phyloP scores from a whole-genome alignment of 1,140 invertebrate species.

The Tetramorium simillimum region DNA sequence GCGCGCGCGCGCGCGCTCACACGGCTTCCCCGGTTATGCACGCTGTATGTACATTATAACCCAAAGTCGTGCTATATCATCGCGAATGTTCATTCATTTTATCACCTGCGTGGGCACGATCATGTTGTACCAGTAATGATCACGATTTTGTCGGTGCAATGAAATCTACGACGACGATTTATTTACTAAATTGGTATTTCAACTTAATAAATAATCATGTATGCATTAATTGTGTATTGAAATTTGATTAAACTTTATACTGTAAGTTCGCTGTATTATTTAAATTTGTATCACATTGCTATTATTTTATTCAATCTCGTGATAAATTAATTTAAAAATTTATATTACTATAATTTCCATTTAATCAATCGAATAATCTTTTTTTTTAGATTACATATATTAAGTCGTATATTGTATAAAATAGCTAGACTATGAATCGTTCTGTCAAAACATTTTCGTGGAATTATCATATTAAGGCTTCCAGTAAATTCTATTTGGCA shows the following conservation, averaged over 20 bases:
- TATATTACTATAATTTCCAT: not conserved
- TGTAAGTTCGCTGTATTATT: not conserved
- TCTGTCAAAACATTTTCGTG: not conserved
- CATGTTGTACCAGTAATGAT: slow-evolving; percentile 44
- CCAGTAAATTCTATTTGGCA: slow-evolving; percentile 11
- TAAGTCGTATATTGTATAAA: not conserved
- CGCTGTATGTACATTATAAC: not conserved
- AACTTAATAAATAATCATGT: not conserved
- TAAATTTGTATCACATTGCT: not conserved
- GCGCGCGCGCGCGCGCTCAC: no score
- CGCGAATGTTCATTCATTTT: slow-evolving; percentile 49
- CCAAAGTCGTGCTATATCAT: slow-evolving; percentile 11
- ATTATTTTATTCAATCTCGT: not conserved
- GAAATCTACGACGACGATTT: not conserved
- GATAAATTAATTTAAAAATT: not conserved
- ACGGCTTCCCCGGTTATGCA: not conserved
- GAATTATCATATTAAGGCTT: slow-evolving; percentile 22
- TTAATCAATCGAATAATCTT: not conserved
- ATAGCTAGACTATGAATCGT: not conserved
- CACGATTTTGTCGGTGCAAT: not conserved
- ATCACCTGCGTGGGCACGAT: slow-evolving; percentile 51
- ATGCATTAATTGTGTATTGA: not conserved
- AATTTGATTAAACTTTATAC: not conserved
- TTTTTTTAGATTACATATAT: not conserved
- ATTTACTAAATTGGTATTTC: not conserved